Conservation (phyloP, 1,140 invertebrate genomes). For the Apis dorsata region DNA sequence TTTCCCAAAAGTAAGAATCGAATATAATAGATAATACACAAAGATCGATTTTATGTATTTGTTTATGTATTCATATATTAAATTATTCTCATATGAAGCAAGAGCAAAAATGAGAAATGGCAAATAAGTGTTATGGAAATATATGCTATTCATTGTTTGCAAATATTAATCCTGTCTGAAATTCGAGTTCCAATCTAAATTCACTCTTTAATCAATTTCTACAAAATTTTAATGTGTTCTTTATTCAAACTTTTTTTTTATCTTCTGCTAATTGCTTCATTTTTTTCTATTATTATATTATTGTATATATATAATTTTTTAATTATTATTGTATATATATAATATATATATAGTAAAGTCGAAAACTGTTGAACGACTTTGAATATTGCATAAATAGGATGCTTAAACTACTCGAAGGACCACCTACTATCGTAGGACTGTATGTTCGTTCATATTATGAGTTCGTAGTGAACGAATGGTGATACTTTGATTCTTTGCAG, state of each 20-base stretch:
- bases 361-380: no score
- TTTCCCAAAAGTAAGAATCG: not conserved
- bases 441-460: no score
- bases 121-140: not conserved
- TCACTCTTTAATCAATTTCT: not conserved
- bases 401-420: no score
- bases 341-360: no score
- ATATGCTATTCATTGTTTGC: conserved; percentile 18
- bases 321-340: no score
- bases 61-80: not conserved
- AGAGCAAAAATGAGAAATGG: not conserved
- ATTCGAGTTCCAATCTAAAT: not conserved
- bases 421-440: no score
- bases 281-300: not conserved
- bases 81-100: not conserved
- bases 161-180: conserved; percentile 22
- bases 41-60: not conserved
- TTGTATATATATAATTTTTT: no score
- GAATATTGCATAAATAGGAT: no score
- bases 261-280: no score
- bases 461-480: no score
- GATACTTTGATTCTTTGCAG: no score
- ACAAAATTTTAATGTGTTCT: not conserved
- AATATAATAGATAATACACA: not conserved
- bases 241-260: not conserved